Base-by-base conservation (phyloP, 37 sponge, comb jelly and placozoan genomes). In the Ianthella basta region DNA sequence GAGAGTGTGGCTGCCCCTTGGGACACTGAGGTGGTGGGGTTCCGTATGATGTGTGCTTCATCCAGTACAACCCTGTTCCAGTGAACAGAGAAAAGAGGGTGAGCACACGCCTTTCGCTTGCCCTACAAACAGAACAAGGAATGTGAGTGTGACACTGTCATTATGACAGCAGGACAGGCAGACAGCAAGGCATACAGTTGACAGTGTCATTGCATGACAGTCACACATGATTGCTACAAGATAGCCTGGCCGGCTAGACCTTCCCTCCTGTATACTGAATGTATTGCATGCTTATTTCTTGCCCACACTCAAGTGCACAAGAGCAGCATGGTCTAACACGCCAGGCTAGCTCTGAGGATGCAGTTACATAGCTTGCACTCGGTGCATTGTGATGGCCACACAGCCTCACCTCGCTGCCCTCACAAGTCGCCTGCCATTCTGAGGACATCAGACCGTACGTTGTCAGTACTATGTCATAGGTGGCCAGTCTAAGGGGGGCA, bases 31-130 rank as follows among this genome's bases (percentile, higher is more conserved):
- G 92, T 79, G 84, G 89, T 87, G 53, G 86, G 89, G 85, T 94
- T 94, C 27, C 86, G 50, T 16, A 94, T 91, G 25, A 59, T 69
- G 79, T 94, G 95, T 13, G 87, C 95, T 75, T 94, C 95, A 66
- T 94, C 95, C 63, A 94, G 73, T 38, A 91, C 74, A 25, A 94
- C 64, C 32, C 95, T 54, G 18, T 81, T 72, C 95, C 95, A 94
- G 63, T 94, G 88, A 21, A 91, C 60, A 53, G 83, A 32, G 68
- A 93, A 93, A 44, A 93, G 72, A 0, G 90, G 60, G 57, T 35
- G 38, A 35, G 29, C 37, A 39, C 37, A 44, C 1, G 78, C 44
- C 54, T 53, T 75, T 10, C 78, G 37, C 78, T 75, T 75, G 8
- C n/a, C 24, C 50, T 44, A 8, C 50, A 44, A 44, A 8, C 6